Conservation (phyloP, 2,113 vertebrate species). For the Serranochromis macrocephalus region DNA sequence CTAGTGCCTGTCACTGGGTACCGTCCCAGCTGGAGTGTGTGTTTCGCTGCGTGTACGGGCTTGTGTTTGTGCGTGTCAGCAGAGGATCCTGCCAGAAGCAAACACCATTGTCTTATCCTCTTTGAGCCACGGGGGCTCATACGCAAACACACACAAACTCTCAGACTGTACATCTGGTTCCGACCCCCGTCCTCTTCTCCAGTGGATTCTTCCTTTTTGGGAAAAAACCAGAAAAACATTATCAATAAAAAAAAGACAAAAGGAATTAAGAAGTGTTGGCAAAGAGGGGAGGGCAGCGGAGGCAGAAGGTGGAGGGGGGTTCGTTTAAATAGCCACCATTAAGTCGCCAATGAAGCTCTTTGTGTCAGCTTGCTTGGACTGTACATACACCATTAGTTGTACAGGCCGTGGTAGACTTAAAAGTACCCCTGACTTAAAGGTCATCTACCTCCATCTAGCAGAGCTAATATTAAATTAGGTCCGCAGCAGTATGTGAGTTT, state of each 20-base stretch:
- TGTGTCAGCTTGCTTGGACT: constrained; percentile 16
- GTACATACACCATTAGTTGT: constrained; percentile 52
- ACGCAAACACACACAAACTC: not conserved
- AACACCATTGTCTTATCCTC: constrained; percentile 59
- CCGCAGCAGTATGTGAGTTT: constrained; percentile 1
- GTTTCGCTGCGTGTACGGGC: not conserved
- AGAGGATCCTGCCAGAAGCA: constrained; percentile 47
- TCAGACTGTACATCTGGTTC: constrained; percentile 29
- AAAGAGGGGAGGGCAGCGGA: not conserved
- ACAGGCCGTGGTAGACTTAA: constrained; percentile 25
- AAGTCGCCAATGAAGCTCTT: constrained; percentile 49
- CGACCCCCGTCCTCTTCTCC: not conserved
- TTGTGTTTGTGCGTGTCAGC: constrained; percentile 7
- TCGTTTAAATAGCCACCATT: constrained; percentile 55
- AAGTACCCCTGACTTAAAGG: constrained; percentile 42
- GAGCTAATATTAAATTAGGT: constrained; percentile 55
- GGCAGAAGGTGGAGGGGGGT: not conserved
- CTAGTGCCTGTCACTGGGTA: constrained; percentile 57
- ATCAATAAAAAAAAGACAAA: constrained; percentile 17
- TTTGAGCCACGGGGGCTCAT: constrained; percentile 32
- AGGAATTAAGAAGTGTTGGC: not conserved
- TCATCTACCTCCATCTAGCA: constrained; percentile 46
- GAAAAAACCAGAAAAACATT: not conserved
- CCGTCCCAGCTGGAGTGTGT: constrained; percentile 62
- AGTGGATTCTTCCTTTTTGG: constrained; percentile 1